Evolutionary conservation across 1,140 invertebrate species (phyloP).

Genomic region (Chironomus striatipennis): DNA sequence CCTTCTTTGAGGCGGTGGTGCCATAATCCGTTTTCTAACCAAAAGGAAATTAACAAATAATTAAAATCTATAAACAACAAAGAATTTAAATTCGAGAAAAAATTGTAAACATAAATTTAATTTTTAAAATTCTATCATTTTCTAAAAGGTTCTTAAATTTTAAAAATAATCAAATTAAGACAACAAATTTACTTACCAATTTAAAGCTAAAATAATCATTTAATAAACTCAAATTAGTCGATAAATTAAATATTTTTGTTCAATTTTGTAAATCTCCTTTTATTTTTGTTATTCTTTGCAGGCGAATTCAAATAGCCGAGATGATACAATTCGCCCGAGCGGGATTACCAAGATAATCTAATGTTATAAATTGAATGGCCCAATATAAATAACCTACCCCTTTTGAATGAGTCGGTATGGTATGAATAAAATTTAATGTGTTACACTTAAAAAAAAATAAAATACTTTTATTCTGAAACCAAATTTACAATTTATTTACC

Average conservation of each 20-base stretch:
- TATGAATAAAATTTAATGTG: no score
- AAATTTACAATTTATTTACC: no score
- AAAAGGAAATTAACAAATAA: neutral
- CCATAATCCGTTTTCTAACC: neutral
- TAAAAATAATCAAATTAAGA: neutral
- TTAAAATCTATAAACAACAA: neutral
- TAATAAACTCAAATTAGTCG: neutral
- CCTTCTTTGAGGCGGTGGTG: constrained; percentile 4
- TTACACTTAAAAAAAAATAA: no score
- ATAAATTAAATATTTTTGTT: neutral
- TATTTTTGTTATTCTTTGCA: neutral
- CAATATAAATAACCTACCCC: no score
- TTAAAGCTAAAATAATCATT: neutral
- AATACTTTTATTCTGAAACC: no score
- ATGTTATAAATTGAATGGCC: no score
- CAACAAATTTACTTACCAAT: neutral
- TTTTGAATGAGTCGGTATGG: no score
- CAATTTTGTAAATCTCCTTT: neutral
- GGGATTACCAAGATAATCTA: no score
- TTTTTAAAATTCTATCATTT: neutral
- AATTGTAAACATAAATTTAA: neutral
- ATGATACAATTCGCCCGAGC: neutral
- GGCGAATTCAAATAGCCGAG: no score
- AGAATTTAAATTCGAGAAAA: neutral
- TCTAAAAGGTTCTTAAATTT: neutral